These are phyloP conservation scores for Brachylomia viminalis DNA, from an alignment of 2,888 invertebrate species.

Conservation along the genomic window DNA sequence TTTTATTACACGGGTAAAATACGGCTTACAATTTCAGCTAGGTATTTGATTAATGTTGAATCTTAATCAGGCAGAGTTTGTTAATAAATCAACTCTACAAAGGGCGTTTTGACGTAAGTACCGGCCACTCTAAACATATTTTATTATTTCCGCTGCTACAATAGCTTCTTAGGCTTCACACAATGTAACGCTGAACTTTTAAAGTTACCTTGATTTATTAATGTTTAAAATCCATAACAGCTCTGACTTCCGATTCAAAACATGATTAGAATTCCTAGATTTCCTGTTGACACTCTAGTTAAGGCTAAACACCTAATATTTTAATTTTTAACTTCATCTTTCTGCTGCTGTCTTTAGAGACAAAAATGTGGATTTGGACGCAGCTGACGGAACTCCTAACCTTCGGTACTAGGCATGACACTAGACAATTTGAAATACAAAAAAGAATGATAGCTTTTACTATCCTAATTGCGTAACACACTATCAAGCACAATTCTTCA, in stretches of 20 bases:
- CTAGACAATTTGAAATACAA: background rate
- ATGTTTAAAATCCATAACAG: background rate
- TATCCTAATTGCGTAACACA: too few relatives aligned
- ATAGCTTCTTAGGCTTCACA: conserved; percentile 16
- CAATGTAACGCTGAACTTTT: conserved; percentile 28
- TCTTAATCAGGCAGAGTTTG: conserved; percentile 26
- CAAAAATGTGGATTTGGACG: background rate
- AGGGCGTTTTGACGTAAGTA: conserved; percentile 31
- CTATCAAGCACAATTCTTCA: too few relatives aligned
- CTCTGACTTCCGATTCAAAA: conserved; percentile 15
- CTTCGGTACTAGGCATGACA: background rate
- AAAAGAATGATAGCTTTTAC: conserved; percentile 4
- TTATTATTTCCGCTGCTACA: conserved; percentile 56
- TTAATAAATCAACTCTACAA: conserved; percentile 42
- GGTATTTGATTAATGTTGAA: conserved; percentile 33
- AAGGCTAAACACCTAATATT: background rate
- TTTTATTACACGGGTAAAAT: conserved; percentile 31
- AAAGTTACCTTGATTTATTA: conserved; percentile 34
- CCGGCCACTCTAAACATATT: conserved; percentile 27
- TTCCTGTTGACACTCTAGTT: background rate
- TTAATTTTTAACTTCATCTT: background rate
- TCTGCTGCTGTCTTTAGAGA: background rate
- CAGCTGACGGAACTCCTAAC: background rate
- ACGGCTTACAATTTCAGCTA: conserved; percentile 12
- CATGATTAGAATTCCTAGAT: background rate